These are phyloP conservation scores for Melanotaenia nigrans DNA, from an alignment of 2,797 vertebrate species.

Conservation along the genomic window DNA sequence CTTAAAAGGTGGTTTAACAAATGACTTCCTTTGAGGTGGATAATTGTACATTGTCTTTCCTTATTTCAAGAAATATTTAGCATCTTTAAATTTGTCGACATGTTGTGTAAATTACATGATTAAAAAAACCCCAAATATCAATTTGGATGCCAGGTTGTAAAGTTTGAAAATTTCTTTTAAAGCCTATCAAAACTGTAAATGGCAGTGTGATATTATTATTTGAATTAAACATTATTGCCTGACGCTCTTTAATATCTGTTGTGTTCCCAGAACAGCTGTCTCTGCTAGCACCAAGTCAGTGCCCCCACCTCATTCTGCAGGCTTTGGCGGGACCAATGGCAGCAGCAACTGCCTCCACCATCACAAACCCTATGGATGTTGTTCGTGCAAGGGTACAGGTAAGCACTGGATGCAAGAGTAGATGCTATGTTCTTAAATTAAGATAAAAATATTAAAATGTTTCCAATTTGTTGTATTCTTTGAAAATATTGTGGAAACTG, in stretches of 20 bases:
- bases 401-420: not conserved
- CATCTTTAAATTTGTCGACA: not conserved
- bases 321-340: conserved; percentile 94
- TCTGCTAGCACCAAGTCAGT: conserved; percentile 88
- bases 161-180: not conserved
- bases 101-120: not conserved
- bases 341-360: conserved; percentile 92
- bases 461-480: no score
- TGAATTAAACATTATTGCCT: not conserved
- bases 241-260: conserved; percentile 18
- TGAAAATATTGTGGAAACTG: no score
- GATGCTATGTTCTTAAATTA: no score
- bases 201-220: not conserved
- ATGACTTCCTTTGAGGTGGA: not conserved
- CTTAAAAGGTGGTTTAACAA: not conserved
- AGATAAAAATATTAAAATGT: no score
- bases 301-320: conserved; percentile 94
- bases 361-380: conserved; percentile 99
- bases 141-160: not conserved
- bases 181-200: not conserved
- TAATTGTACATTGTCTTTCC: not conserved
- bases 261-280: conserved; percentile 89
- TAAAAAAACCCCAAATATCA: not conserved
- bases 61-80: not conserved
- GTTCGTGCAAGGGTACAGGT: conserved; percentile 96